Base-by-base conservation (phyloP, 2,888 invertebrate species). In the Nineta flava region DNA sequence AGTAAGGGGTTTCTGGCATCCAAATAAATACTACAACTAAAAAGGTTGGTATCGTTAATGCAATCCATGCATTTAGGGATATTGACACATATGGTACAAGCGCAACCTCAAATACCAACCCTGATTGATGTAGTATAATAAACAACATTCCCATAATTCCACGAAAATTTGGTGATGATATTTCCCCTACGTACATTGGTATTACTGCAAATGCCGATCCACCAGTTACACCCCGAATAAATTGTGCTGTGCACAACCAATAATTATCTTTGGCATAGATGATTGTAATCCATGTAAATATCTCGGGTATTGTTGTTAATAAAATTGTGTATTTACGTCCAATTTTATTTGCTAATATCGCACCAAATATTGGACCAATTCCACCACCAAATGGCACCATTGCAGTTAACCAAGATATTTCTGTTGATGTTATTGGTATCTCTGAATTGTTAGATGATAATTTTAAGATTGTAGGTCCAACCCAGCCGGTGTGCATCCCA, bases 1-100 rank as follows among this genome's bases (percentile, higher is more conserved):
- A 71, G 49, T 74, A 67, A 0, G 77, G 77, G 2, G 73, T 71
- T 66, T 83, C 83, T n/a, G 82, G 82, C 61, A 81, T 69, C 61
- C 75, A 75, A 40, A 73, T 63, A 61, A 79, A 75, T n/a, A 71
- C 66, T 17, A 75, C 49, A 35, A 78, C 63, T 57, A 77, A 73
- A 45, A 74, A 57, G 21, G 77, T 61, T 6, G 79, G 75, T 50
- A 77, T 66, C 54, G 72, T 61, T 56, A 75, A 67, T 58, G 76
- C 76, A 62, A 76, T 68, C 50, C 67, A 65, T 49, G 74, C 75
- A 55, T 75, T 64, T 15, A 62, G 62, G 53, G 60, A 61, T 65
- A 76, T 72, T 54, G 68, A 63, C 31, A 74, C 71, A 60, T 69
- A 74, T 4, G 76, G 74, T 16, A 76, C 77, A 56, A 78, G 71